Percentiles rank a stretch among this genome's conserved stretches.
These are phyloP conservation scores for Nestor notabilis DNA, from an alignment of 2,113 vertebrate species.

Conservation along the genomic window DNA sequence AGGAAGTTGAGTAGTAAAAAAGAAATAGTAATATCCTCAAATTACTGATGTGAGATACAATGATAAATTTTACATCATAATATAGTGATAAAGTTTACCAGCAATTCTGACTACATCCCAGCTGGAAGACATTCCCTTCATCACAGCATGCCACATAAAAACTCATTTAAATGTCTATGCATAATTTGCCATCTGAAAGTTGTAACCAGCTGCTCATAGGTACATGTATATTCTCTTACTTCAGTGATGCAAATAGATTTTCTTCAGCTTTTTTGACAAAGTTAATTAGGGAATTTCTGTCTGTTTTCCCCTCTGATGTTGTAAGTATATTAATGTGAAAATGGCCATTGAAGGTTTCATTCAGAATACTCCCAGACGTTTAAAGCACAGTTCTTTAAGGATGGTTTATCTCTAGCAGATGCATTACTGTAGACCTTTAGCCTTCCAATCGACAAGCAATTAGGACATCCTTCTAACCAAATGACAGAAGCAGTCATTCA, in stretches of 20 bases:
- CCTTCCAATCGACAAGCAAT: neutral
- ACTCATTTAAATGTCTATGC: conserved; percentile 57
- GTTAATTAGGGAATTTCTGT: conserved; percentile 3
- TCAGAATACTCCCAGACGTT: neutral
- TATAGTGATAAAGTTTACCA: conserved; percentile 20
- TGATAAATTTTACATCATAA: conserved; percentile 47
- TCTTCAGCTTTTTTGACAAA: neutral
- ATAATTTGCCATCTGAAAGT: conserved; percentile 64
- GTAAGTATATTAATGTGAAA: conserved; percentile 20
- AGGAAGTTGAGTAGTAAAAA: neutral
- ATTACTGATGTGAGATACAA: conserved; percentile 1
- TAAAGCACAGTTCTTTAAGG: neutral
- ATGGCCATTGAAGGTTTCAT: conserved; percentile 8
- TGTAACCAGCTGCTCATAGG: conserved; percentile 50
- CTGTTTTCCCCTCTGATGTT: neutral
- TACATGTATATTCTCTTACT: neutral
- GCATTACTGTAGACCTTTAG: neutral
- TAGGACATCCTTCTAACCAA: neutral
- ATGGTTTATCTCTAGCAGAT: conserved; percentile 14
- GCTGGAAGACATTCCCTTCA: conserved; percentile 54
- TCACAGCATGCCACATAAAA: conserved; percentile 31
- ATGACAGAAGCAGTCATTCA: neutral
- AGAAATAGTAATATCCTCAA: neutral
- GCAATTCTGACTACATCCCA: conserved; percentile 31
- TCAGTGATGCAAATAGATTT: conserved; percentile 13